Evolutionary conservation across 1,140 invertebrate species (phyloP).

Genomic region (Magallana gigas): DNA sequence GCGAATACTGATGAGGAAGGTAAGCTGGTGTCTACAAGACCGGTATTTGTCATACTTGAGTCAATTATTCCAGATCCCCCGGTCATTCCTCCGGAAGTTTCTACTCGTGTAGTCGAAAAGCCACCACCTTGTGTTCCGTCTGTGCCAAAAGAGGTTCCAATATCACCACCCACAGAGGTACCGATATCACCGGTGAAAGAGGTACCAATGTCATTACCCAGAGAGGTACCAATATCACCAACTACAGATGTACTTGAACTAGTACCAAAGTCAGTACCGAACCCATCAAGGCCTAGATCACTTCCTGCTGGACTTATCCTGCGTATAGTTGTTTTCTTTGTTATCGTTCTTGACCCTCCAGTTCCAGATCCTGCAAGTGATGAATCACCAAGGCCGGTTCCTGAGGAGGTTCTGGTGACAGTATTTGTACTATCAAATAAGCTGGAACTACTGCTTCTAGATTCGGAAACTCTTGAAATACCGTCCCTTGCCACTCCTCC

Average conservation of each 20-base stretch:
- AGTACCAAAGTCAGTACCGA: not conserved
- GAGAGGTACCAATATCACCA: not conserved
- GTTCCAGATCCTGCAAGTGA: not conserved
- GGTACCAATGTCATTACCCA: not conserved
- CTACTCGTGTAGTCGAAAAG: not conserved
- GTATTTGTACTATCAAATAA: not conserved
- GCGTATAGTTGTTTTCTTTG: not conserved
- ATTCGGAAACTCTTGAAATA: not conserved
- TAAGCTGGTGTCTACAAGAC: not conserved
- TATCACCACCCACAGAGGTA: too few species aligned
- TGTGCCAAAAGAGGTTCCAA: not conserved
- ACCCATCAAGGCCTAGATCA: not conserved
- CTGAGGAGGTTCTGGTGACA: not conserved
- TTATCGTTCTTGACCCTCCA: not conserved
- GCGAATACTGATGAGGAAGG: not conserved
- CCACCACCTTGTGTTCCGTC: not conserved
- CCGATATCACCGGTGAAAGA: not conserved
- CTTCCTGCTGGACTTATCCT: not conserved
- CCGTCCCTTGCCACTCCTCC: not conserved
- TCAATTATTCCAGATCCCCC: conserved; percentile 3
- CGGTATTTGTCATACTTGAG: not conserved
- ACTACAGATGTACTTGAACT: not conserved
- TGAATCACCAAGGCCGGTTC: not conserved
- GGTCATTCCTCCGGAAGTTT: not conserved
- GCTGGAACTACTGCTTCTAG: not conserved